A percentile compares a stretch with the other conserved stretches of the same genome.
phyloP scores from a whole-genome alignment of 2,113 vertebrate genomes.

The Leptosomus discolor region DNA sequence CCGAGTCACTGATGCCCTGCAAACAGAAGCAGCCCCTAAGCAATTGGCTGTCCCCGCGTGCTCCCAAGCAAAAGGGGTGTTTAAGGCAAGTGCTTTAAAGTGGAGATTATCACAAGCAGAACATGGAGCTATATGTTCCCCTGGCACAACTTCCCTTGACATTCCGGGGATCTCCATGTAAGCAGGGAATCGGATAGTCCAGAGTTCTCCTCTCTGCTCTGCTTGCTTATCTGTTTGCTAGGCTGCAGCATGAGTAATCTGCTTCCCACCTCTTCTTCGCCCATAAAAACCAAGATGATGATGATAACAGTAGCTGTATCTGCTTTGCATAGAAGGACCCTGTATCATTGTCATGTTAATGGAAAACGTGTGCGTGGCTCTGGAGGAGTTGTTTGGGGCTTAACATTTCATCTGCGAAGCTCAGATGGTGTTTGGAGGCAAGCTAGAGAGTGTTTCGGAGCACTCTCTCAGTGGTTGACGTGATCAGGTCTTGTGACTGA shows the following conservation, averaged over 20 bases:
- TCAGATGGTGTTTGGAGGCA: slow-evolving; percentile 35
- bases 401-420: slow-evolving; percentile 28
- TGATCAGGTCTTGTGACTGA: slow-evolving; percentile 9
- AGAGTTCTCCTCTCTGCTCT: not conserved
- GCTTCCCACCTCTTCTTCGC: slow-evolving; percentile 1
- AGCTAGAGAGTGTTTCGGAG: slow-evolving; percentile 33
- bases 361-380: not conserved
- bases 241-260: not conserved
- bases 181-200: not conserved
- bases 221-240: not conserved
- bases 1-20: not conserved
- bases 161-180: not conserved
- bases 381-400: slow-evolving; percentile 3
- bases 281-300: not conserved
- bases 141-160: not conserved
- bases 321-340: not conserved
- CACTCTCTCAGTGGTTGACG: slow-evolving; percentile 9
- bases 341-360: not conserved
- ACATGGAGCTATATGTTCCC: not conserved
- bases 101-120: slow-evolving; percentile 23
- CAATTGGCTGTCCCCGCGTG: not conserved
- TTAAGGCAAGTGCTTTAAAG: not conserved
- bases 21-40: not conserved
- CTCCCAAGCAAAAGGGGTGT: not conserved
- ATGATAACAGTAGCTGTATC: not conserved